Evolutionary conservation across 37 sponge, comb jelly and placozoan genomes (phyloP), one percentile per base, ranked within the genome.

Genomic region (Bolinopsis microptera): DNA sequence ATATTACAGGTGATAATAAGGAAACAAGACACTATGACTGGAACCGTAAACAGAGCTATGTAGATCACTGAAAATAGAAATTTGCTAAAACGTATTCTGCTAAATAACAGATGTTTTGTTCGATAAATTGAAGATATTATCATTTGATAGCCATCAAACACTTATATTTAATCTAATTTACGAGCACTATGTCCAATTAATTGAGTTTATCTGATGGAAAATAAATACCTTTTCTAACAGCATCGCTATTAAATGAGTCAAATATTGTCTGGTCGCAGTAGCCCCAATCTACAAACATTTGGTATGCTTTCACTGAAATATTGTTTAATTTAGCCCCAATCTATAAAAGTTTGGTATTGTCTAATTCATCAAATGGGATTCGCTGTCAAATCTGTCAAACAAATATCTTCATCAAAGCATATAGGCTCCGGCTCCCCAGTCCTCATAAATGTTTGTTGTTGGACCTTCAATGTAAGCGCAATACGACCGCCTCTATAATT

Each of bases 241-340:
- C 74, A 72, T 28, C 31, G 74, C 18, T 24, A 3, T 21, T 72
- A n/a, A 23, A 72, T 28, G 74, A 24, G 74, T 72, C 74, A 30
- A 3, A 36, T 82, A 82, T 82, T 9, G 3, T 30, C 31, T 82
- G 83, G 38, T 82, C 83, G 31, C 83, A 82, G 83, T 82, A 82
- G 83, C 83, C 83, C 83, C 83, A 82, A 82, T 82, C 83, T 23
- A 23, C 83, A 32, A 32, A 82, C 90, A 86, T 86, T 48, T 39
- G 61, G 61, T 86, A 86, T 34, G 90, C 36, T 40, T 39, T 41
- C 26, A 86, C 41, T 41, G 90, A 86, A 25, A 40, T 8, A 30
- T 30, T 82, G 83, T 5, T 72, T 72, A 5, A 48, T 48, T 48
- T 5, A 48, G n/a, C n/a, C n/a, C n/a, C n/a, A n/a, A n/a, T n/a